Percentiles rank a stretch among this genome's conserved stretches.
Conservation (phyloP, 2,888 invertebrate genomes). For the Sesia apiformis region DNA sequence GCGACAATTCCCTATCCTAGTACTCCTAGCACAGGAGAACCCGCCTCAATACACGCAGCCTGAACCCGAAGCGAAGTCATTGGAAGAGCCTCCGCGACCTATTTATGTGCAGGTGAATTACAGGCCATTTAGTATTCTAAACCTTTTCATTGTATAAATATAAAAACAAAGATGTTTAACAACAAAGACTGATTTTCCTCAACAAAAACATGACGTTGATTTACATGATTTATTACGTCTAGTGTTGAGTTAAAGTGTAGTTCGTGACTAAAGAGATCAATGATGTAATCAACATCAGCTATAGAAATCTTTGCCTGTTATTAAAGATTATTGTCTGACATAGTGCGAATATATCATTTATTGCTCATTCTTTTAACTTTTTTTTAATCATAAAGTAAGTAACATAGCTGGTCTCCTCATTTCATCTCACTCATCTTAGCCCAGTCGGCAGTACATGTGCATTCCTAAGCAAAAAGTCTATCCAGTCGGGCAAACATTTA, state of each 20-base stretch:
- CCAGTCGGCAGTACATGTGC: too few species aligned
- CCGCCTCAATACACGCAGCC: constrained; percentile 19
- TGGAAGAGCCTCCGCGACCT: constrained; percentile 38
- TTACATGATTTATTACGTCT: neutral
- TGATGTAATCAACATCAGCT: neutral
- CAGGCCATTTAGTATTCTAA: neutral
- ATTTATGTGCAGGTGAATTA: constrained; percentile 54
- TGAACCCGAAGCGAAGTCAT: constrained; percentile 47
- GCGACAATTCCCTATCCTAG: constrained; percentile 57
- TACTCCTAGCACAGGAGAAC: constrained; percentile 42
- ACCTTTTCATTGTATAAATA: too few species aligned
- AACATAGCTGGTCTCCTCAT: too few species aligned
- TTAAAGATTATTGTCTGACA: neutral
- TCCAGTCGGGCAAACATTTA: too few species aligned
- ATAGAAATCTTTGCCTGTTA: neutral
- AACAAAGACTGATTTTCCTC: neutral
- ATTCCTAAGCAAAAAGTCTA: too few species aligned
- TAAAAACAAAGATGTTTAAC: too few species aligned
- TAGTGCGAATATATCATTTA: neutral
- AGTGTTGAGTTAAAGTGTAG: neutral
- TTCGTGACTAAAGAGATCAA: neutral
- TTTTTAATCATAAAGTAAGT: too few species aligned
- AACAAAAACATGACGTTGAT: neutral
- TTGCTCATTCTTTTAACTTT: constrained; percentile 1
- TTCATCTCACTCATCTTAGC: too few species aligned